Evolutionary conservation across 30 jellyfish, hydroid and myxozoan genomes (phyloP).

Genomic region (Hydractinia symbiolongicarpus): DNA sequence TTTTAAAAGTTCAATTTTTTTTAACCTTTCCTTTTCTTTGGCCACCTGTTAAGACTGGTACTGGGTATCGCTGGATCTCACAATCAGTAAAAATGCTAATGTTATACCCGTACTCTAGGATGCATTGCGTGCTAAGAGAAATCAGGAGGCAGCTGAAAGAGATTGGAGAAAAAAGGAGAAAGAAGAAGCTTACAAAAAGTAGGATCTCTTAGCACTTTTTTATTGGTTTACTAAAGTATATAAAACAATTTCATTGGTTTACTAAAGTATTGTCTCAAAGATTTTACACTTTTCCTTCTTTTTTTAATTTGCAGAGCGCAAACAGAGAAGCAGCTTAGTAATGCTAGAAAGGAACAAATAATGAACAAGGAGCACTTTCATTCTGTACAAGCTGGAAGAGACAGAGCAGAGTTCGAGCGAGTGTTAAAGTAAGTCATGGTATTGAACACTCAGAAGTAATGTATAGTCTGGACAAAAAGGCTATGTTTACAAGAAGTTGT

Average conservation of each 20-base stretch:
- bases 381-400: constrained; percentile 99
- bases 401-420: constrained; percentile 96
- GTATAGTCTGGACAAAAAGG: background rate
- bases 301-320: constrained; percentile 43
- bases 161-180: constrained; percentile 97
- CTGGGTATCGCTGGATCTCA: no score
- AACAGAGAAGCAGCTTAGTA: constrained; percentile 65
- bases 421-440: constrained; percentile 63
- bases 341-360: constrained; percentile 90
- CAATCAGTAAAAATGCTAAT: no score
- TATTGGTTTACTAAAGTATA: background rate
- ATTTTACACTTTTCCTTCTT: background rate
- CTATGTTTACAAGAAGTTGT: no score
- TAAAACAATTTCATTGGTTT: background rate
- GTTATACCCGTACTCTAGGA: constrained; percentile 42
- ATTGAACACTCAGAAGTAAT: background rate
- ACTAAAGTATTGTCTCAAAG: background rate
- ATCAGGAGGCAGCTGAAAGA: constrained; percentile 94
- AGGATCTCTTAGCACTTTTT: constrained; percentile 3
- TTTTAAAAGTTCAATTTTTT: no score
- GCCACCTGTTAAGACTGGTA: no score
- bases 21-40: no score
- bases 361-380: constrained; percentile 70
- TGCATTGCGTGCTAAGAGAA: constrained; percentile 94
- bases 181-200: constrained; percentile 83